Evolutionary conservation across 2,888 invertebrate species (phyloP), one percentile per base, ranked within the genome.

Genomic region (Lasioglossum villosulum): DNA sequence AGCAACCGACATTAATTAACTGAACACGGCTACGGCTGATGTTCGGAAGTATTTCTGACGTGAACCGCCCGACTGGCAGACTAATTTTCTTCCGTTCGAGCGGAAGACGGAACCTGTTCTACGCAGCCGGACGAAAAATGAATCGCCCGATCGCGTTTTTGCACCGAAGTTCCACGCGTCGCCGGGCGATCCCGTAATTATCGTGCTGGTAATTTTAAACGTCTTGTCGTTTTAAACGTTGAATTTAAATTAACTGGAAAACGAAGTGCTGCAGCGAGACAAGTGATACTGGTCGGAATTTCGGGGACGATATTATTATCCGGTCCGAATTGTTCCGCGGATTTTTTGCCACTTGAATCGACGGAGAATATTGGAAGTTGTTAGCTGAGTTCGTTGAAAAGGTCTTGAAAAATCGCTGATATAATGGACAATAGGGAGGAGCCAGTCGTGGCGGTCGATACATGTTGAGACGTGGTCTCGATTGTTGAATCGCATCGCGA

Each of bases 1-100:
- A 66, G 63, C 48, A 72, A 71, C 80, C 82, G 75, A 83, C 82
- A 83, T 80, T 83, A 80, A 83, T 83, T 83, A 83, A 80, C 80
- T 59, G 80, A 75, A 75, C 71, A 30, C 82, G 39, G 73, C 42
- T 8, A 30, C 73, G 52, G 6, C 73, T 52, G 34, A 71, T 63
- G 59, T 37, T 30, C 82, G 75, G 75, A 80, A 75, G 82, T 59
- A 52, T 74, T 80, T 34, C 75, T 79, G 82, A 79, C 75, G 48
- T 34, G 79, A 71, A 75, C 63, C 6, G 12, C 59, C n/a, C 30
- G 27, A 48, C 75, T 80, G 80, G 75, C 80, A 75, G 80, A 75
- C 73, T 76, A 81, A 83, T 76, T 73, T 77, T 10, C 75, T n/a
- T 59, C 48, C 52, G 52, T 23, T 48, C 73, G 5, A 34, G 23